These are phyloP conservation scores for Fragum whitleyi DNA, from an alignment of 2,888 invertebrate genomes.

Conservation along the genomic window DNA sequence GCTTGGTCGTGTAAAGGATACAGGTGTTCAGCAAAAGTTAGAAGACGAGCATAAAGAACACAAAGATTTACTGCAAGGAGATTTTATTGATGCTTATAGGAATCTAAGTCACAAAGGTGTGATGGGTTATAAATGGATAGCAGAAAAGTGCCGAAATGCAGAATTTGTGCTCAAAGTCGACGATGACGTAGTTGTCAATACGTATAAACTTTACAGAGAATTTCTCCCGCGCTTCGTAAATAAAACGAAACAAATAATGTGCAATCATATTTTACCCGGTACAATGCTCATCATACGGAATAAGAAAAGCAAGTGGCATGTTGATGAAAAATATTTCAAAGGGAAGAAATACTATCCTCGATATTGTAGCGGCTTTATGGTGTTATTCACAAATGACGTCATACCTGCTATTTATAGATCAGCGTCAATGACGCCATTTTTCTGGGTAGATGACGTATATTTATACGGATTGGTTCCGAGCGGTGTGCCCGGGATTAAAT, in stretches of 20 bases:
- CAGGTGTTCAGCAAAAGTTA: slow-evolving; percentile 49
- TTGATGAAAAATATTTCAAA: slow-evolving; percentile 46
- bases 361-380: slow-evolving; percentile 63
- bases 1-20: slow-evolving; percentile 62
- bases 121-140: slow-evolving; percentile 74
- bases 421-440: slow-evolving; percentile 58
- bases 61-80: slow-evolving; percentile 73
- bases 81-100: slow-evolving; percentile 71
- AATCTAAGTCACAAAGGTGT: slow-evolving; percentile 74
- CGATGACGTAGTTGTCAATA: slow-evolving; percentile 74
- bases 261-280: slow-evolving; percentile 57
- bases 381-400: slow-evolving; percentile 57
- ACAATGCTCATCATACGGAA: slow-evolving; percentile 59
- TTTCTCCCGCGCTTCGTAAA: slow-evolving; percentile 38
- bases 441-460: slow-evolving; percentile 66
- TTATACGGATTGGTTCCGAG: slow-evolving; percentile 57
- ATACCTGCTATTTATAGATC: slow-evolving; percentile 59
- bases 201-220: slow-evolving; percentile 44
- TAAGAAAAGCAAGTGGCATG: slow-evolving; percentile 57
- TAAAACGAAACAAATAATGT: slow-evolving; percentile 55
- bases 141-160: slow-evolving; percentile 67
- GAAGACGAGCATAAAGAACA: slow-evolving; percentile 60
- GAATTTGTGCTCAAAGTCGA: slow-evolving; percentile 70
- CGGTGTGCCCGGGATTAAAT: slow-evolving; percentile 50
- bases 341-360: slow-evolving; percentile 56